Conservation (phyloP, 2,797 vertebrate species). For the Tangara arthus region DNA sequence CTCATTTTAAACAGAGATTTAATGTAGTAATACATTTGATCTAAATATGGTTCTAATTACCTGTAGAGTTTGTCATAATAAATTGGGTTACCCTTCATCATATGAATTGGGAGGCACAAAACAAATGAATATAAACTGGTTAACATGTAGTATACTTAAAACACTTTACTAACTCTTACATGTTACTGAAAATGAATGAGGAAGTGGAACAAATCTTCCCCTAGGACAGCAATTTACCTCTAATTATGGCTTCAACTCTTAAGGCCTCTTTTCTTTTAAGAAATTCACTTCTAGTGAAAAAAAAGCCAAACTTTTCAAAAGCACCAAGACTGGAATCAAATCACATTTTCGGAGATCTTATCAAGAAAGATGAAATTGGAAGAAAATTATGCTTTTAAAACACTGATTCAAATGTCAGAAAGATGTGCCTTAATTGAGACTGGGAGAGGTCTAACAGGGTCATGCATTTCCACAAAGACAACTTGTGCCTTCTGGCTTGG, state of each 20-base stretch:
- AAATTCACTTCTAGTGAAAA: background rate
- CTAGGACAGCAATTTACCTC: background rate
- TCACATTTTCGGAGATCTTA: background rate
- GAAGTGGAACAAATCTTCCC: background rate
- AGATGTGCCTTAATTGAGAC: background rate
- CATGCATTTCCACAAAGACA: background rate
- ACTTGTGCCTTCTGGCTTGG: background rate
- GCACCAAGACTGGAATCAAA: background rate
- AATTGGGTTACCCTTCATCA: constrained; percentile 20
- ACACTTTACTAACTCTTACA: background rate
- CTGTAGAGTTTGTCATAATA: background rate
- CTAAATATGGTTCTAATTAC: constrained; percentile 35
- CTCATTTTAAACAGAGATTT: constrained; percentile 3
- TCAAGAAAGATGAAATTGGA: background rate
- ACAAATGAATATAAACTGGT: constrained; percentile 1
- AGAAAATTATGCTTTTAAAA: background rate
- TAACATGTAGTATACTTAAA: background rate
- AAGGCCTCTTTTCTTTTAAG: background rate
- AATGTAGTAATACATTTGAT: background rate
- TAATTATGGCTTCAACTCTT: background rate
- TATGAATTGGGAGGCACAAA: background rate
- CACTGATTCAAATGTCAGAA: background rate
- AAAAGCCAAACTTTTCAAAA: background rate
- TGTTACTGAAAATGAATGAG: background rate
- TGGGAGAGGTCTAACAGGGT: background rate